Evolutionary conservation across 2,888 invertebrate species (phyloP).

Genomic region (Idaea biselata): DNA sequence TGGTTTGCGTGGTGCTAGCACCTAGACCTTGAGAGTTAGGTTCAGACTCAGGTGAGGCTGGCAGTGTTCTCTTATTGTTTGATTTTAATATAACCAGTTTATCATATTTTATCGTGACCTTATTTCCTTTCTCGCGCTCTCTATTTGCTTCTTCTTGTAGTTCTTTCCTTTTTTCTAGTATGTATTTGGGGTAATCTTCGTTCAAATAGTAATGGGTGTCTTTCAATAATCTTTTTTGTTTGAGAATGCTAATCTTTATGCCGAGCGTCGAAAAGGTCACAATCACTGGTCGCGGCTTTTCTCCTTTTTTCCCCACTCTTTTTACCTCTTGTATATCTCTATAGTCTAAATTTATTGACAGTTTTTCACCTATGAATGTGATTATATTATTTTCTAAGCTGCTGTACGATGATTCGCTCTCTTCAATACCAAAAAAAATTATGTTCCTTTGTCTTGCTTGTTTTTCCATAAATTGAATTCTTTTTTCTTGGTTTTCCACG

Average conservation of each 20-base stretch:
- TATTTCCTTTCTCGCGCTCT: conserved; percentile 11
- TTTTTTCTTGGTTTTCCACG: conserved; percentile 18
- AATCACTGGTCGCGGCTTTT: conserved; percentile 6
- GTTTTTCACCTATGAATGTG: conserved; percentile 7
- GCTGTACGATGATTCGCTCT: conserved; percentile 6
- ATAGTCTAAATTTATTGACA: conserved; percentile 2
- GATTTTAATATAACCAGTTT: conserved; percentile 9
- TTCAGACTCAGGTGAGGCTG: conserved; percentile 5
- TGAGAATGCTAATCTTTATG: conserved; percentile 9
- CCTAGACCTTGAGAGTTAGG: background rate
- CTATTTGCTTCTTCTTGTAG: conserved; percentile 10
- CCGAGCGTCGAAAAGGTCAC: conserved; percentile 12
- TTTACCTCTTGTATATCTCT: conserved; percentile 8
- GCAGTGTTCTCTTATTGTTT: conserved; percentile 7
- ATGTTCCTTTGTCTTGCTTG: conserved; percentile 11
- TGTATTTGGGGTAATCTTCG: conserved; percentile 14
- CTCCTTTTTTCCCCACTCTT: conserved; percentile 11
- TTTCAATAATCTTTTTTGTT: conserved; percentile 11
- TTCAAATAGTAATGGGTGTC: conserved; percentile 11
- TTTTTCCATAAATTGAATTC: conserved; percentile 10
- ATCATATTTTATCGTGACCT: conserved; percentile 8
- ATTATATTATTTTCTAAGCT: conserved; percentile 5
- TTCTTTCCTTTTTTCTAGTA: conserved; percentile 12
- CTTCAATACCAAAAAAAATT: conserved; percentile 10
- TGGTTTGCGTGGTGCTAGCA: background rate